These are phyloP conservation scores for Trichechus manatus DNA, from an alignment of 2,113 vertebrate species.

Conservation along the genomic window DNA sequence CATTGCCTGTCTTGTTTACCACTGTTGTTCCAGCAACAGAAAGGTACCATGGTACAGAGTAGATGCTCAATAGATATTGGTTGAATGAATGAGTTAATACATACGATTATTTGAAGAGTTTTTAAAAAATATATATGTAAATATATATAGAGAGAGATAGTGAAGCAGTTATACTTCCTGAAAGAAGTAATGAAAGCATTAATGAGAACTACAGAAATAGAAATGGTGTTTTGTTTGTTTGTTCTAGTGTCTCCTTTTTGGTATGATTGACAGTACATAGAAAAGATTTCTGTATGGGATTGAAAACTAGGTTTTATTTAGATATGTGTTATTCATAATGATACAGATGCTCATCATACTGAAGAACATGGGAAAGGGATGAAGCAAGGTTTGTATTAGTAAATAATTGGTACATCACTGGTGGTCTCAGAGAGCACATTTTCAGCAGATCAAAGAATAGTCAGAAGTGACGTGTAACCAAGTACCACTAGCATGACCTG, in stretches of 20 bases:
- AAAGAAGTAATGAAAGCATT: not conserved
- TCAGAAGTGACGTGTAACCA: not conserved
- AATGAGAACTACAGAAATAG: no score
- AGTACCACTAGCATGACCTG: not conserved
- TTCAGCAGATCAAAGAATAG: not conserved
- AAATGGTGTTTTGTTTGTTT: no score
- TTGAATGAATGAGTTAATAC: not conserved
- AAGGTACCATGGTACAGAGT: not conserved
- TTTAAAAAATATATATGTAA: no score
- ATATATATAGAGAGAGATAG: no score
- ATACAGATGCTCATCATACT: not conserved
- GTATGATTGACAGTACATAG: not conserved
- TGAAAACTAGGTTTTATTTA: not conserved
- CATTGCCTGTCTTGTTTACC: not conserved
- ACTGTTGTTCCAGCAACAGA: not conserved
- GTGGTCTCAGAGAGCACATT: not conserved
- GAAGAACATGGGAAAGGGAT: not conserved
- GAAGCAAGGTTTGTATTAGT: not conserved
- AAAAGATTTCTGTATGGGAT: not conserved
- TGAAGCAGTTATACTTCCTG: not conserved
- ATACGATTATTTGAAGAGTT: not conserved
- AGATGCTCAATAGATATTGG: not conserved
- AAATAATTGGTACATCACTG: not conserved
- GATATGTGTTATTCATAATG: not conserved
- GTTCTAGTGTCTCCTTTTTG: not conserved